phyloP scores from a whole-genome alignment of 2,888 invertebrate species.

The Lacanobia oleracea region DNA sequence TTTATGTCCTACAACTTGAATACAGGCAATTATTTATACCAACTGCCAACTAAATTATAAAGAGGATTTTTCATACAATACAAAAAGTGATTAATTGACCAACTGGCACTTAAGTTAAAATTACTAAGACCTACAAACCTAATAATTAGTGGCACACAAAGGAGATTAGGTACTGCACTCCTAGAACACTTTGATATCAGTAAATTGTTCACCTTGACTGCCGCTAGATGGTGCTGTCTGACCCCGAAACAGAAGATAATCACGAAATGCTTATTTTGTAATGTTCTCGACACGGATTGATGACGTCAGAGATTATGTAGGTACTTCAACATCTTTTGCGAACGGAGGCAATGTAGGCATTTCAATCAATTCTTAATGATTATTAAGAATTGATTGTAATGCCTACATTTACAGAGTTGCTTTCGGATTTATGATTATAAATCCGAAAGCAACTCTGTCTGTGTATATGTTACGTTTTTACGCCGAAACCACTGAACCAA shows the following conservation, averaged over 20 bases:
- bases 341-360: background rate
- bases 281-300: slow-evolving; percentile 41
- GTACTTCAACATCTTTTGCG: slow-evolving; percentile 40
- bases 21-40: background rate
- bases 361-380: too few species aligned
- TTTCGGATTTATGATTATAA: too few species aligned
- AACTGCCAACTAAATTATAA: background rate
- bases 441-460: background rate
- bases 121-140: slow-evolving; percentile 15
- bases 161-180: slow-evolving; percentile 27
- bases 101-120: background rate
- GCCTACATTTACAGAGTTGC: too few species aligned
- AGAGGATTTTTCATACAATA: background rate
- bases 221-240: slow-evolving; percentile 56
- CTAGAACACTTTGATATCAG: slow-evolving; percentile 43
- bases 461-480: background rate
- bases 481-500: background rate
- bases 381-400: too few species aligned
- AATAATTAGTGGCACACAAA: slow-evolving; percentile 37
- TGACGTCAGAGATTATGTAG: slow-evolving; percentile 55
- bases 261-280: slow-evolving; percentile 63
- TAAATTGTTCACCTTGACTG: slow-evolving; percentile 61
- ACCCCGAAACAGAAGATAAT: slow-evolving; percentile 64
- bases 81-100: too few species aligned
- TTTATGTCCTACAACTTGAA: background rate